These are phyloP conservation scores for Salpingus planirostris DNA, from an alignment of 2,888 invertebrate species.

Conservation along the genomic window DNA sequence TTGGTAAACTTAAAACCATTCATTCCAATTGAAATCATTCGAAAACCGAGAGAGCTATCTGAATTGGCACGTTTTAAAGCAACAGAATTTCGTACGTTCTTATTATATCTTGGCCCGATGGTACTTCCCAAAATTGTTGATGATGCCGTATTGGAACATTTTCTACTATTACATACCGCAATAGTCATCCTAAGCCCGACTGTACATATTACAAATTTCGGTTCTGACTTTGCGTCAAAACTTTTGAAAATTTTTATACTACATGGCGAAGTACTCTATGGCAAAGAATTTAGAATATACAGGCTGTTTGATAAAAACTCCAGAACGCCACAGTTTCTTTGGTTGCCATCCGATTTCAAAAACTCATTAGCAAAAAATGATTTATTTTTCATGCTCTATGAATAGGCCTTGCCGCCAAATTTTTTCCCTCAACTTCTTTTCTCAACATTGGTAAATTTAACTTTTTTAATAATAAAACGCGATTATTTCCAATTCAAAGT, in stretches of 20 bases:
- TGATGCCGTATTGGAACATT: conserved; percentile 7
- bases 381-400: no score
- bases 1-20: conserved; percentile 4
- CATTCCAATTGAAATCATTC: conserved; percentile 11
- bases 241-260: conserved; percentile 10
- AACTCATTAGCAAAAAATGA: no score
- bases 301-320: no score
- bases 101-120: conserved; percentile 8
- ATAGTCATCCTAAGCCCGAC: conserved; percentile 8
- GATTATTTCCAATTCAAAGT: no score
- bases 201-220: conserved; percentile 4
- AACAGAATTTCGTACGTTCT: conserved; percentile 12
- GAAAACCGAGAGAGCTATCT: conserved; percentile 11
- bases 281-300: conserved; percentile 12
- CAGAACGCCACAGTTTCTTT: no score
- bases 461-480: no score
- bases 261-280: conserved; percentile 8
- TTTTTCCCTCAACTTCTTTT: no score
- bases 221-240: conserved; percentile 6
- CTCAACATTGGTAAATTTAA: no score
- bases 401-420: no score
- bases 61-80: conserved; percentile 15
- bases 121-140: conserved; percentile 7
- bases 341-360: no score
- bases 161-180: conserved; percentile 10